A percentile compares a stretch with the other conserved stretches of the same genome.
Evolutionary conservation across 2,888 invertebrate species (phyloP).

Genomic region (Dryobotodes eremita): DNA sequence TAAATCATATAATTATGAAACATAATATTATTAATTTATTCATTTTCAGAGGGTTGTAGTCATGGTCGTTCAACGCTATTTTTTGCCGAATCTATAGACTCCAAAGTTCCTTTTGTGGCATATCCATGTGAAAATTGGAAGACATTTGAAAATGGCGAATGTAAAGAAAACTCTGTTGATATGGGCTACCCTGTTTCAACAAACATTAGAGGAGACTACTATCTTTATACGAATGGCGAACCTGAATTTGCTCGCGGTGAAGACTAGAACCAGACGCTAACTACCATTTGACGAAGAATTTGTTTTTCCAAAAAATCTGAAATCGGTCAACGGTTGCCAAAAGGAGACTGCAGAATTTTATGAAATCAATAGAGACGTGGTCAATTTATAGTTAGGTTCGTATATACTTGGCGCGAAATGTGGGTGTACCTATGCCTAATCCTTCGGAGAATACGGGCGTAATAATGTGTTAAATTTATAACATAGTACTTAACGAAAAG

Average conservation of each 20-base stretch:
- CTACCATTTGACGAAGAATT: neutral
- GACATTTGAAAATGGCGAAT: conserved; percentile 83
- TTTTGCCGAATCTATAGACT: conserved; percentile 92
- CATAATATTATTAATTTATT: conserved; percentile 12
- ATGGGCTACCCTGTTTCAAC: conserved; percentile 91
- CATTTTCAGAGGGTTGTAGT: conserved; percentile 92
- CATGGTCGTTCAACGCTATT: conserved; percentile 92
- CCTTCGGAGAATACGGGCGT: neutral
- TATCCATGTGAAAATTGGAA: conserved; percentile 90
- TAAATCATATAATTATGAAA: neutral
- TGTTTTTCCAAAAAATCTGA: neutral
- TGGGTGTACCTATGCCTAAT: neutral
- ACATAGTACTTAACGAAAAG: too few species aligned
- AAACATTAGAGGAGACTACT: conserved; percentile 89
- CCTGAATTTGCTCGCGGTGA: conserved; percentile 89
- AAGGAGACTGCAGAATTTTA: neutral
- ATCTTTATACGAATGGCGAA: conserved; percentile 90
- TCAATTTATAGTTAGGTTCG: neutral
- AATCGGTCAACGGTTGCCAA: neutral
- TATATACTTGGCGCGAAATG: neutral
- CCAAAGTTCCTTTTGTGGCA: conserved; percentile 88
- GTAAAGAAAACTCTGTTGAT: conserved; percentile 74
- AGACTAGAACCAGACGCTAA: conserved; percentile 10
- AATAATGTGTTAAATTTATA: too few species aligned
- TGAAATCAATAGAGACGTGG: neutral